Base-by-base conservation (phyloP, 2,113 vertebrate genomes). In the Herpetotheres cachinnans region DNA sequence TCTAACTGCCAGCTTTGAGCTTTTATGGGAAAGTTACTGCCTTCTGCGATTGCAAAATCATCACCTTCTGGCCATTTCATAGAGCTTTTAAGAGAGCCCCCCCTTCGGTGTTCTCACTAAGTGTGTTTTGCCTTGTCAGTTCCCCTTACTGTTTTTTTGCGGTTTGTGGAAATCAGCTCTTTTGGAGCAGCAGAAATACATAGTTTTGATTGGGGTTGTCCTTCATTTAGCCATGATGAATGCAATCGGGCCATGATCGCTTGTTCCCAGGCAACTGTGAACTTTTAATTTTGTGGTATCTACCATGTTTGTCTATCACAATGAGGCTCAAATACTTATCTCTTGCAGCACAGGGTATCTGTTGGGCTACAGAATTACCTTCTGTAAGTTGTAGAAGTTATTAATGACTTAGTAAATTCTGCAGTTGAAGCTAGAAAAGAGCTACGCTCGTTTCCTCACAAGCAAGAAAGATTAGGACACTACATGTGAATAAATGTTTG, bases 251-350 rank as follows among this genome's bases (percentile, higher is more conserved):
- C 50, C 69, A 32, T 6, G 50, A 85, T 56, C 34, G 0, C 63
- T 86, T 82, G 66, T 70, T 86, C 67, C 82, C 71, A 93, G 63
- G 92, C 88, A 92, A 79, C 90, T 46, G 54, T 0, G 1, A 70
- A 86, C 79, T 90, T 66, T 46, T 81, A 89, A 90, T 91, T 93
- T 93, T 78, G 55, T 54, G 13, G 14, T 81, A 93, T 34, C 59
- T 88, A 59, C 69, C 38, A 42, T 62, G 86, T 90, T 81, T 86
- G 56, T 82, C 72, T 65, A 12, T 42, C n/a, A 36, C 38, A 89
- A 20, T 34, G 36, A 56, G 9, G 30, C 54, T 79, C 66, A 82
- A 87, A 76, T 55, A 22, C 56, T 91, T 71, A 44, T 22, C 87
- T 82, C 30, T 66, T 79, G n/a, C 44, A 30, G 32, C 5, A 7